phyloP scores from a whole-genome alignment of 2,113 vertebrate species.

The Ellobius talpinus region DNA sequence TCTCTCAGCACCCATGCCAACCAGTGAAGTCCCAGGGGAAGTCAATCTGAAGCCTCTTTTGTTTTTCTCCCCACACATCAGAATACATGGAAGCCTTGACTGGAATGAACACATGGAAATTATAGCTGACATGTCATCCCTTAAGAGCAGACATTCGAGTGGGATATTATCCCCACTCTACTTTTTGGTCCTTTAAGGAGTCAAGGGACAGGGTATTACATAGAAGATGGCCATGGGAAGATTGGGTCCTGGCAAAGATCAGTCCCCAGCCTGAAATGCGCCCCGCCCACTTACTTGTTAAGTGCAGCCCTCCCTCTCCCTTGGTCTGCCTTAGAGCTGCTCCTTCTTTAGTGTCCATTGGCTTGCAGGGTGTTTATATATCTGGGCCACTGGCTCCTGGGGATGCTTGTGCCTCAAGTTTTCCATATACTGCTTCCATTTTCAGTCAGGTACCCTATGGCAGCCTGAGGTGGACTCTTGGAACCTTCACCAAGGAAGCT shows the following conservation, averaged over 20 bases:
- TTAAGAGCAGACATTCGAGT: slow-evolving; percentile 69
- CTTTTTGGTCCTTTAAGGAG: slow-evolving; percentile 71
- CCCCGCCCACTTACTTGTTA: slow-evolving; percentile 62
- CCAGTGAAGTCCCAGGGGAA: slow-evolving; percentile 13
- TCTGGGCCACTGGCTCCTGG: slow-evolving; percentile 54
- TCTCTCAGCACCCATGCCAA: background rate
- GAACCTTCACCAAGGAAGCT: slow-evolving; percentile 18
- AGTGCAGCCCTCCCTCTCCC: slow-evolving; percentile 49
- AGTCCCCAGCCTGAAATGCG: slow-evolving; percentile 19
- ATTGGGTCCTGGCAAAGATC: slow-evolving; percentile 57
- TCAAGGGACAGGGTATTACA: slow-evolving; percentile 68
- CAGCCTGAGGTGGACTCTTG: slow-evolving; percentile 38
- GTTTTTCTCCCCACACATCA: background rate
- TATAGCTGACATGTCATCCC: slow-evolving; percentile 69
- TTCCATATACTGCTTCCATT: slow-evolving; percentile 39
- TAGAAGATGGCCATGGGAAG: slow-evolving; percentile 23
- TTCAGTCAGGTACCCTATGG: slow-evolving; percentile 37
- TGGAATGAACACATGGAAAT: slow-evolving; percentile 66
- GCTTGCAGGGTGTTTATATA: slow-evolving; percentile 50
- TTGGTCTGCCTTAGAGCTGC: slow-evolving; percentile 21
- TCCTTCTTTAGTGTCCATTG: slow-evolving; percentile 63
- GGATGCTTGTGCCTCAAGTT: slow-evolving; percentile 48
- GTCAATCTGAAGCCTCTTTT: slow-evolving; percentile 19
- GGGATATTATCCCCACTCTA: slow-evolving; percentile 63
- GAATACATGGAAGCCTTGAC: slow-evolving; percentile 59